Evolutionary conservation across 2,797 vertebrate species (phyloP).

Genomic region (Spheniscus humboldti): DNA sequence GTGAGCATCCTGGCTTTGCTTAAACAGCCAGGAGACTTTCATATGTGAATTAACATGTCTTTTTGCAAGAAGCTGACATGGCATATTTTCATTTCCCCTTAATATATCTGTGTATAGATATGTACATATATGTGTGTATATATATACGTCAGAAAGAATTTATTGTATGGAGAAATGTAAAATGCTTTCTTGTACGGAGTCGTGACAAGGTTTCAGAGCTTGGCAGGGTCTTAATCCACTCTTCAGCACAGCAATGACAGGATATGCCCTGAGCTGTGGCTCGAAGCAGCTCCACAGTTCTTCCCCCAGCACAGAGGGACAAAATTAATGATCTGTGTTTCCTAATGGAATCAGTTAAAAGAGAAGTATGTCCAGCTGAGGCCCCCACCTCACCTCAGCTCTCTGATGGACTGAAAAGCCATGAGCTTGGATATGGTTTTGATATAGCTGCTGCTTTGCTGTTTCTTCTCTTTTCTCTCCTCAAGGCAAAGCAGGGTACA

Average conservation of each 20-base stretch:
- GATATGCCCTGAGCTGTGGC: neutral
- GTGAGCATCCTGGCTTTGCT: neutral
- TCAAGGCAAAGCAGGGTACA: neutral
- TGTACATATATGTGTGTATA: accelerated
- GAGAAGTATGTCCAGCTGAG: neutral
- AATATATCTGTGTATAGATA: neutral
- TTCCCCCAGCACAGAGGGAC: neutral
- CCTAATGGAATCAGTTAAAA: neutral
- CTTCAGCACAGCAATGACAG: neutral
- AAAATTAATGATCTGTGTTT: neutral
- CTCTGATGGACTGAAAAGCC: neutral
- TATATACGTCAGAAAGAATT: neutral
- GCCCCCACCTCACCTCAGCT: neutral
- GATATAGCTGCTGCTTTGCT: neutral
- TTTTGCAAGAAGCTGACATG: neutral
- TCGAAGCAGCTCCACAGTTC: neutral
- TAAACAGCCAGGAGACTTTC: neutral
- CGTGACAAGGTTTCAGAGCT: neutral
- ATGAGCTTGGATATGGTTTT: accelerated
- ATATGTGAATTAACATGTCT: neutral
- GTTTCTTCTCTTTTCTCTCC: neutral
- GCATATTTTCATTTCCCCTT: neutral
- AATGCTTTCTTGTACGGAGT: neutral
- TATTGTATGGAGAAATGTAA: neutral
- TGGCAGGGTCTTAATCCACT: neutral